These are phyloP conservation scores for Cataglyphis altisquamis DNA, from an alignment of 2,888 invertebrate species.

Conservation along the genomic window DNA sequence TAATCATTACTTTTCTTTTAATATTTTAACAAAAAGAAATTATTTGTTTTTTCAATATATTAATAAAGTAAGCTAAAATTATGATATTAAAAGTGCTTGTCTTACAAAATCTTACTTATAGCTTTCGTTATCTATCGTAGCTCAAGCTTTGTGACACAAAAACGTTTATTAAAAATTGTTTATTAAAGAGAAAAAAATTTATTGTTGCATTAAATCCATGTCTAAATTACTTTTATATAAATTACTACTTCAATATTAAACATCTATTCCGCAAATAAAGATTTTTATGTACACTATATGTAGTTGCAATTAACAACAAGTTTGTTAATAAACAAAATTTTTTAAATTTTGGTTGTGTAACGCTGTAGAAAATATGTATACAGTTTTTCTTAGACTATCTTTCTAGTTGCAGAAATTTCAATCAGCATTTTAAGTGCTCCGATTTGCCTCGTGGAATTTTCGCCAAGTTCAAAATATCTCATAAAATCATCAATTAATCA, in stretches of 20 bases:
- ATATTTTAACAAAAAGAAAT: not conserved
- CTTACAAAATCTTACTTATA: constrained; percentile 6
- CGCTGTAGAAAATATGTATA: not conserved
- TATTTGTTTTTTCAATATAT: not conserved
- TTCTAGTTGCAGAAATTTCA: not conserved
- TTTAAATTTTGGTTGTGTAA: not conserved
- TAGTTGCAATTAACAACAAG: not conserved
- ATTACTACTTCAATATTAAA: not conserved
- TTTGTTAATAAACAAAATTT: not conserved
- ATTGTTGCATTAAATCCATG: constrained; percentile 14
- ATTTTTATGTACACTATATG: not conserved
- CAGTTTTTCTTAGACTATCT: not conserved
- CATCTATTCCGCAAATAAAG: not conserved
- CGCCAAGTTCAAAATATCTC: not conserved
- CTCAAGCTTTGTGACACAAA: not conserved
- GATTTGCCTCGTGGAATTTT: not conserved
- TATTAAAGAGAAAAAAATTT: not conserved
- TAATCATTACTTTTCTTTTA: not conserved
- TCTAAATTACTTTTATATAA: not conserved
- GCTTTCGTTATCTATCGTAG: not conserved
- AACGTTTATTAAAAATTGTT: constrained; percentile 19
- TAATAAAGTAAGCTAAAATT: constrained; percentile 17
- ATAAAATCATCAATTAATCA: constrained; percentile 40
- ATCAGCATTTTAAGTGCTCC: not conserved
- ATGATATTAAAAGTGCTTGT: constrained; percentile 8